These are phyloP conservation scores for Vultur gryphus DNA, from an alignment of 2,797 vertebrate species.

Conservation along the genomic window DNA sequence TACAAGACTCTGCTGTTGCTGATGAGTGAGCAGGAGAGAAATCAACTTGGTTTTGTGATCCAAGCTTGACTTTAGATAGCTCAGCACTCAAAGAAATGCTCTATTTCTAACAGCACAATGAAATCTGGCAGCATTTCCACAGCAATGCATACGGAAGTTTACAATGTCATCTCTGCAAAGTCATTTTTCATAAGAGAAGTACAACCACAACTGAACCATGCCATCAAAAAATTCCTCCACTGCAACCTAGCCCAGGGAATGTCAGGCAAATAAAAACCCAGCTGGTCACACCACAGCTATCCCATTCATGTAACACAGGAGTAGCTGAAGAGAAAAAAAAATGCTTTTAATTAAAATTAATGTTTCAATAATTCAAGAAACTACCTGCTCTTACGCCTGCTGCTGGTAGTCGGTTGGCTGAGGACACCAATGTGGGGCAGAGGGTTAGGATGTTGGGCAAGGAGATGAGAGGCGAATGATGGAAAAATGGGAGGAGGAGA, in stretches of 20 bases:
- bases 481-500: neutral
- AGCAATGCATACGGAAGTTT: neutral
- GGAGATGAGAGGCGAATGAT: neutral
- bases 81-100: neutral
- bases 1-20: neutral
- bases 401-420: neutral
- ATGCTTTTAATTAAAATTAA: neutral
- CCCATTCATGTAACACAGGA: neutral
- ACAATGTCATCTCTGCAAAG: constrained; percentile 9
- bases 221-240: neutral
- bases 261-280: neutral
- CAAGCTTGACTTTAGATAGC: neutral
- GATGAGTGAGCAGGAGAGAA: neutral
- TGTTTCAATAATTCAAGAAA: neutral
- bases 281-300: neutral
- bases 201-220: neutral
- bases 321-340: neutral
- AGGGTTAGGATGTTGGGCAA: neutral
- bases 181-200: neutral
- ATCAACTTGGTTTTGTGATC: neutral
- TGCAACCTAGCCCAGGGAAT: neutral
- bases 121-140: constrained; percentile 4
- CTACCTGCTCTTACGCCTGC: neutral
- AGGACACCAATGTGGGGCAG: neutral
- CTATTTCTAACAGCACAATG: neutral